Evolutionary conservation across 2,888 invertebrate species (phyloP).

Genomic region (Orchestes rusci): DNA sequence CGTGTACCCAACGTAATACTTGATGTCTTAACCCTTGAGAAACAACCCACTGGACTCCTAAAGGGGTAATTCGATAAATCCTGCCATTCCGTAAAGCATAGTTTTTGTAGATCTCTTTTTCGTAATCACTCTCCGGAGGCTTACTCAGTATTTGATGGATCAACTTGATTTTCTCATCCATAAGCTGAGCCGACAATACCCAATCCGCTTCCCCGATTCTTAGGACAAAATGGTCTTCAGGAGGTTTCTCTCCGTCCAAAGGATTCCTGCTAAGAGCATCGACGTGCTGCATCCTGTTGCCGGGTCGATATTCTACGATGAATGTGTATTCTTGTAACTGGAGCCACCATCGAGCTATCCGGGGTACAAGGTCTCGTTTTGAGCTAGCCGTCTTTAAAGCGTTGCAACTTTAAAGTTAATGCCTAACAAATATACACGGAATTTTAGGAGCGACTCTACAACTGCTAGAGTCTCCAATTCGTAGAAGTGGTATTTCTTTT

Average conservation of each 20-base stretch:
- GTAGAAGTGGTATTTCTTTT: constrained; percentile 33
- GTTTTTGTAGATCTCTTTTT: background rate
- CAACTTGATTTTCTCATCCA: background rate
- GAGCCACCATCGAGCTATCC: constrained; percentile 20
- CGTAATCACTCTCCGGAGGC: background rate
- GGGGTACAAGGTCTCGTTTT: constrained; percentile 18
- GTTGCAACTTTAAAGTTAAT: constrained; percentile 6
- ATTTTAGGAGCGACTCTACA: constrained; percentile 25
- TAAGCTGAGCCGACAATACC: background rate
- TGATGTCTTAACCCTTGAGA: background rate
- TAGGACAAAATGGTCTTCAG: background rate
- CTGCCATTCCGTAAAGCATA: background rate
- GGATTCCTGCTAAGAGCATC: constrained; percentile 18
- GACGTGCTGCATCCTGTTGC: constrained; percentile 17
- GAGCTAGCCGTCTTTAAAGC: constrained; percentile 3
- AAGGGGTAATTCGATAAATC: background rate
- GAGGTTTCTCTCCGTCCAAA: background rate
- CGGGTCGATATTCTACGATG: constrained; percentile 21
- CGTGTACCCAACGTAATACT: background rate
- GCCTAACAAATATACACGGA: constrained; percentile 32
- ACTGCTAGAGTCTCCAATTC: constrained; percentile 31
- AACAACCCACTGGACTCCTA: background rate
- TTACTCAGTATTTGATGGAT: background rate
- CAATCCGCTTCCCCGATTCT: background rate
- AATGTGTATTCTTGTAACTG: constrained; percentile 19